Percentiles rank a stretch among this genome's conserved stretches.
phyloP scores from a whole-genome alignment of 2,113 vertebrate species.

The Peromyscus californicus region DNA sequence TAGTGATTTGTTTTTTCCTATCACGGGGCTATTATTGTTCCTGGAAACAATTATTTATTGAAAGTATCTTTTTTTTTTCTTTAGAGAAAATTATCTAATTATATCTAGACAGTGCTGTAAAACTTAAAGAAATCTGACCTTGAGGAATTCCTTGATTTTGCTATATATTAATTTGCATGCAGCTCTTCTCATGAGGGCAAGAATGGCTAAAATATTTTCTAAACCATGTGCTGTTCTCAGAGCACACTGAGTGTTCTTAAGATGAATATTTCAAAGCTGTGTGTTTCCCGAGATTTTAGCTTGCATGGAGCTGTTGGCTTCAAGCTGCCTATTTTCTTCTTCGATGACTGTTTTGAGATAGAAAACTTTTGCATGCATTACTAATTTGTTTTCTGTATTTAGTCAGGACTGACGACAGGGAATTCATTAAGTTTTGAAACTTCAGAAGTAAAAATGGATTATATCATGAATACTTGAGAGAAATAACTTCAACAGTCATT shows the following conservation, averaged over 20 bases:
- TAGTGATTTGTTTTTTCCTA: neutral
- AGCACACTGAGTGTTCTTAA: neutral
- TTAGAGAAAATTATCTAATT: conserved; percentile 21
- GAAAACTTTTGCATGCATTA: neutral
- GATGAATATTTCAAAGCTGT: neutral
- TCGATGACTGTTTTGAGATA: neutral
- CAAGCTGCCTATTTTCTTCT: neutral
- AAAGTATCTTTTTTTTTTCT: neutral
- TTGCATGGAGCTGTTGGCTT: neutral
- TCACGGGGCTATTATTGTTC: neutral
- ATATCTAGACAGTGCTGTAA: neutral
- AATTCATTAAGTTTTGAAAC: conserved; percentile 41
- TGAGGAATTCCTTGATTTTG: conserved; percentile 45
- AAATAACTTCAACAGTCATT: neutral
- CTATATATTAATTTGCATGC: neutral
- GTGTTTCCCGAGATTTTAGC: neutral
- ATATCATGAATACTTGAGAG: neutral
- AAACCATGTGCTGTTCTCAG: neutral
- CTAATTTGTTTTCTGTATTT: conserved; percentile 5
- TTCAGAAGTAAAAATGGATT: neutral
- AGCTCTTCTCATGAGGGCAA: neutral
- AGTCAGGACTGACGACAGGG: neutral
- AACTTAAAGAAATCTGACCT: conserved; percentile 31
- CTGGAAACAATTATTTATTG: conserved; percentile 33
- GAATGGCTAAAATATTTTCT: conserved; percentile 17